A percentile compares a stretch with the other conserved stretches of the same genome.
Conservation (phyloP, 1,140 invertebrate genomes). For the Drosophila azteca region DNA sequence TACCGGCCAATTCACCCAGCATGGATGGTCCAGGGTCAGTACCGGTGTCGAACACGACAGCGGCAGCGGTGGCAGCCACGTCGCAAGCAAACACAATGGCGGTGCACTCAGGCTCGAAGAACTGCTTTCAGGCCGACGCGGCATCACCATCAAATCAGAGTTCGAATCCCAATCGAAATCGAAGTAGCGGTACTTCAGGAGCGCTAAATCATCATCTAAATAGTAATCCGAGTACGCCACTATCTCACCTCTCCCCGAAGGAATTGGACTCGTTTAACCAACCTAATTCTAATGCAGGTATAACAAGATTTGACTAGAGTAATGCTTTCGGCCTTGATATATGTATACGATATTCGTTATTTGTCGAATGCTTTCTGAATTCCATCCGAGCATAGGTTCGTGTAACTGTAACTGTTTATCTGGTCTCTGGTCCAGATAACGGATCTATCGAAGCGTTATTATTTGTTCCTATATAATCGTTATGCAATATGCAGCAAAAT, state of each 20-base stretch:
- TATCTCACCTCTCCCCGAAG: constrained; percentile 87
- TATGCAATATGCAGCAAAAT: too few relatives aligned
- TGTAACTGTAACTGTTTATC: too few relatives aligned
- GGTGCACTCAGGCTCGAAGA: constrained; percentile 38
- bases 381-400: too few relatives aligned
- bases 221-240: constrained; percentile 89
- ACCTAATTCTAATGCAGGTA: constrained; percentile 40
- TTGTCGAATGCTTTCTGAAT: not conserved
- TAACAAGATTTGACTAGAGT: not conserved
- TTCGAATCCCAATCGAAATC: constrained; percentile 55
- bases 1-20: constrained; percentile 87
- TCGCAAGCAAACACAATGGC: constrained; percentile 2
- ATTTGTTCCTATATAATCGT: too few relatives aligned
- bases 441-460: too few relatives aligned
- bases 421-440: too few relatives aligned
- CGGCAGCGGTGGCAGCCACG: constrained; percentile 37
- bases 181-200: constrained; percentile 24
- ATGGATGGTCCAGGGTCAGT: constrained; percentile 44
- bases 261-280: constrained; percentile 63
- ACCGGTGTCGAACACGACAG: constrained; percentile 11
- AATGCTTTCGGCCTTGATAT: too few relatives aligned
- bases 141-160: constrained; percentile 67
- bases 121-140: constrained; percentile 54
- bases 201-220: constrained; percentile 60
- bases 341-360: too few relatives aligned